Evolutionary conservation across 2,113 vertebrate genomes (phyloP).

Genomic region (Lophius piscatorius): DNA sequence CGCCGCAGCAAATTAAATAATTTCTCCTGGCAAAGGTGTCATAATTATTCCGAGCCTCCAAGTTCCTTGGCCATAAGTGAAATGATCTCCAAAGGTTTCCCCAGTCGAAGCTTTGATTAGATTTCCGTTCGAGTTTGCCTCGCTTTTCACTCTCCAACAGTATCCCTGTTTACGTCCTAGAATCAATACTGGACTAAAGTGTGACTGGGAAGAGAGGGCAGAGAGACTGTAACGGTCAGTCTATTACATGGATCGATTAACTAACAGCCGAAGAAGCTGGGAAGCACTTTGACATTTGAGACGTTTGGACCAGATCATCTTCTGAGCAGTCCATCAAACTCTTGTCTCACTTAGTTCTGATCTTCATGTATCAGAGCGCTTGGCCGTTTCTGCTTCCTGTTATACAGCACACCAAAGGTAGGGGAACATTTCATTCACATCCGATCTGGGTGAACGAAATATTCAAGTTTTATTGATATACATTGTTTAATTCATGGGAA

Average conservation of each 20-base stretch:
- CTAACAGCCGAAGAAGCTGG: constrained; percentile 52
- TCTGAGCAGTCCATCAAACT: constrained; percentile 38
- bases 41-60: constrained; percentile 54
- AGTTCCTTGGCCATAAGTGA: constrained; percentile 37
- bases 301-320: constrained; percentile 35
- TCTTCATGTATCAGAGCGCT: not conserved
- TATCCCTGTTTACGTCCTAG: constrained; percentile 28
- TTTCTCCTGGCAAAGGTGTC: constrained; percentile 63
- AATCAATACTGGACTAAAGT: constrained; percentile 38
- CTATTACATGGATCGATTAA: constrained; percentile 56
- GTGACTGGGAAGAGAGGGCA: not conserved
- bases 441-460: too few species aligned
- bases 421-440: too few species aligned
- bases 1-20: constrained; percentile 62
- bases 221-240: constrained; percentile 29
- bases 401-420: too few species aligned
- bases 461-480: too few species aligned
- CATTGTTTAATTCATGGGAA: too few species aligned
- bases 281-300: constrained; percentile 58
- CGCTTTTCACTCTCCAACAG: constrained; percentile 15
- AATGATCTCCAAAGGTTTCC: constrained; percentile 41
- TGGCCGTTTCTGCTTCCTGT: constrained; percentile 1
- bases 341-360: constrained; percentile 13
- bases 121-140: constrained; percentile 15
- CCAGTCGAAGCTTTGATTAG: constrained; percentile 24